Base-by-base conservation (phyloP, 2,797 vertebrate genomes). In the Fundulus diaphanus region DNA sequence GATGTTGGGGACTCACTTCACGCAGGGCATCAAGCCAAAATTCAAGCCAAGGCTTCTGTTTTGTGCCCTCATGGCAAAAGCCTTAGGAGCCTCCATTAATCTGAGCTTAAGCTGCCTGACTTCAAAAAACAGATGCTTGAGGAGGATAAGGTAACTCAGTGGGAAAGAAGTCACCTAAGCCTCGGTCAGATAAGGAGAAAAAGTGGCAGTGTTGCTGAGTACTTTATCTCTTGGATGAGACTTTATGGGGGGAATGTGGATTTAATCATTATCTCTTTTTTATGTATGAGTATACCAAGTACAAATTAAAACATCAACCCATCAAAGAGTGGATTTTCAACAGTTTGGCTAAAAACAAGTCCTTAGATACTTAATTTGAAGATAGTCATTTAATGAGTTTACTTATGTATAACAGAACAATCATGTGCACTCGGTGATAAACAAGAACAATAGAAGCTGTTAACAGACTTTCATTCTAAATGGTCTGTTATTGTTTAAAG, bases 71-170 rank as follows among this genome's bases (percentile, higher is more conserved):
- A 44, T 78, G 75, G 88, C 82, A 82, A 87, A 84, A 91, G 87
- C 89, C 91, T 84, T 65, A 78, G 89, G 87, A 92, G 88, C 91
- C 87, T 82, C 83, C 84, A 88, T 94, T 94, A 93, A 94, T 93
- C 93, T 91, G 84, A 69, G 83, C 90, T 89, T 93, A 93, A 94
- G 92, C 92, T 88, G 83, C 84, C 87, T 73, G 78, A 88, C 89
- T 92, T 92, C 87, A 84, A 85, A n/a, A 92, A 91, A 89, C 93
- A 94, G 93, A 94, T 94, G 93, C 89, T 92, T 81, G 82, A 88
- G 83, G 73, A 86, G 92, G 92, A 94, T 94, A 93, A 94, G 91
- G 83, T 81, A 79, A 84, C 92, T 80, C 91, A 48, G 90, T 87
- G 81, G 91, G 90, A 88, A 87, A 87, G 82, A 63, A 89, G 89